These are phyloP conservation scores for Gerris lacustris DNA, from an alignment of 2,888 invertebrate species.

Conservation along the genomic window DNA sequence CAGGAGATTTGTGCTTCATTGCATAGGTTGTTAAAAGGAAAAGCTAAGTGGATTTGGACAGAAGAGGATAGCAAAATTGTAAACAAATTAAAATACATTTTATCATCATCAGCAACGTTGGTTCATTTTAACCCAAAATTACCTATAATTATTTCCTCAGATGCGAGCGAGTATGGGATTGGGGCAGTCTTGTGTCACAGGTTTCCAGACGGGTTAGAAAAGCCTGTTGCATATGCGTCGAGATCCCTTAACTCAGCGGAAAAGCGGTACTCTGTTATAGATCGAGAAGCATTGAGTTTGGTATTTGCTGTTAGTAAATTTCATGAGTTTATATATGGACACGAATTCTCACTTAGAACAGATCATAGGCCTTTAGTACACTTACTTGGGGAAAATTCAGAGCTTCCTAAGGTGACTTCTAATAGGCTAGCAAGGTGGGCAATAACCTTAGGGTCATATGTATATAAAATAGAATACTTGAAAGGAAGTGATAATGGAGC, in stretches of 20 bases:
- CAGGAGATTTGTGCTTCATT: conserved; percentile 7
- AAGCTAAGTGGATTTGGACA: conserved; percentile 6
- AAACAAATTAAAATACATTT: background rate
- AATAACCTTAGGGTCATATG: conserved; percentile 8
- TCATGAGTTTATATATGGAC: conserved; percentile 12
- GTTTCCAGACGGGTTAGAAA: conserved; percentile 13
- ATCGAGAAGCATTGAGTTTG: background rate
- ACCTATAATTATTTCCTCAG: background rate
- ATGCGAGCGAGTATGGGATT: conserved; percentile 13
- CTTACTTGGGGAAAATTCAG: conserved; percentile 7
- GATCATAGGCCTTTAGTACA: conserved; percentile 10
- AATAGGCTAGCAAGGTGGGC: conserved; percentile 14
- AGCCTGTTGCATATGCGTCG: conserved; percentile 12
- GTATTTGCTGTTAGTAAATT: conserved; percentile 10
- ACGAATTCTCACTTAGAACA: conserved; percentile 9
- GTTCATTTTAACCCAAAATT: no score
- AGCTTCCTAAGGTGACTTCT: conserved; percentile 7
- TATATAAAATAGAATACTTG: conserved; percentile 9
- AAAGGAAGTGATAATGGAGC: conserved; percentile 9
- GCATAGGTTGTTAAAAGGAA: conserved; percentile 8
- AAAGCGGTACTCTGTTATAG: no score
- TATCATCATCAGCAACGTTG: no score
- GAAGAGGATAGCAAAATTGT: conserved; percentile 6
- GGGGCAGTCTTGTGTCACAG: conserved; percentile 15
- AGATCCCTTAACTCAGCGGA: conserved; percentile 2